Evolutionary conservation across 2,797 vertebrate species (phyloP).

Genomic region (Rhinogobio ventralis): DNA sequence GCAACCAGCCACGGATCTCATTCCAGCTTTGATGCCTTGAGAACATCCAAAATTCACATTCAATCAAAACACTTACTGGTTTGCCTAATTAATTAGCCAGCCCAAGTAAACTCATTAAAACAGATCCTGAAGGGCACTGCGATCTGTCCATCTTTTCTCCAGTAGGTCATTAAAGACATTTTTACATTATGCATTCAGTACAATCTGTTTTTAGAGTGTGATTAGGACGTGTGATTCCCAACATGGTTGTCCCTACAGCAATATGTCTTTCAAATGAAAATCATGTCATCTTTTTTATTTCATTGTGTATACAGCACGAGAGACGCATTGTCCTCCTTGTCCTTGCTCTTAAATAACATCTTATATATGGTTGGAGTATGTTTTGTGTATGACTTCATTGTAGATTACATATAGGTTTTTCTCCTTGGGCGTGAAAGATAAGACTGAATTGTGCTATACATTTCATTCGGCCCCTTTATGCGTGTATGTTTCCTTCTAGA

Average conservation of each 20-base stretch:
- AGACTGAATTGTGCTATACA: constrained; percentile 46
- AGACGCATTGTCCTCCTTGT: neutral
- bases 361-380: neutral
- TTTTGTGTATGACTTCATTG: constrained; percentile 9
- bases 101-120: constrained; percentile 35
- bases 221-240: constrained; percentile 11
- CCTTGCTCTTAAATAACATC: neutral
- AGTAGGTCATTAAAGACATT: constrained; percentile 10
- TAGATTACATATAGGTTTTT: constrained; percentile 14
- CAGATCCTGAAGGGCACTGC: constrained; percentile 25
- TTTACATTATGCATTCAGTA: constrained; percentile 24
- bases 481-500: constrained; percentile 44
- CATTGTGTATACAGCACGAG: neutral
- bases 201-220: constrained; percentile 24
- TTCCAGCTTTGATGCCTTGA: neutral
- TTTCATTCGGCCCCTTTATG: constrained; percentile 43
- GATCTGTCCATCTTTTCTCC: constrained; percentile 19
- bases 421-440: constrained; percentile 29
- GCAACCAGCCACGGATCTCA: neutral
- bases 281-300: neutral
- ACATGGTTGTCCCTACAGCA: constrained; percentile 3
- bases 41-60: constrained; percentile 20
- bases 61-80: constrained; percentile 1
- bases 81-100: constrained; percentile 29
- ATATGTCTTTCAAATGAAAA: neutral